Conservation (phyloP, 2,888 invertebrate species). For the Trilocha varians region DNA sequence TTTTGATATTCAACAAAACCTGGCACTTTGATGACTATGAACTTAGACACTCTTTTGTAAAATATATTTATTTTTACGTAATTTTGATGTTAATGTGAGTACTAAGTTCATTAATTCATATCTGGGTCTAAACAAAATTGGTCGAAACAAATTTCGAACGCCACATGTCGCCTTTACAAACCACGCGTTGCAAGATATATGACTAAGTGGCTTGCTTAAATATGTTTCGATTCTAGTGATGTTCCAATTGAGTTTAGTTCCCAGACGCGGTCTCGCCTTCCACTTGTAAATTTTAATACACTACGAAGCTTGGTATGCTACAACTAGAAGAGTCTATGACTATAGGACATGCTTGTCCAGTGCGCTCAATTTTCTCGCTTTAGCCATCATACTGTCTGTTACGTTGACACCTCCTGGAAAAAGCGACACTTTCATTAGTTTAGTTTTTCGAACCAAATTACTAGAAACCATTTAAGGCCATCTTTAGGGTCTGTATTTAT, state of each 20-base stretch:
- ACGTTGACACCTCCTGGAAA: constrained; percentile 55
- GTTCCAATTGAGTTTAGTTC: background rate
- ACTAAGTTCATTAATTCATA: no score
- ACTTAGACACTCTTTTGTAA: no score
- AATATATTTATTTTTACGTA: no score
- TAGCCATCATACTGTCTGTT: constrained; percentile 59
- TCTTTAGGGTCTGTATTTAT: no score
- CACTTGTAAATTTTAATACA: constrained; percentile 8
- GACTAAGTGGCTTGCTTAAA: background rate
- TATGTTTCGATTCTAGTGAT: background rate
- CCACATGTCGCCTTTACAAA: no score
- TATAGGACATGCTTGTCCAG: constrained; percentile 45
- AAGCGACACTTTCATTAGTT: no score
- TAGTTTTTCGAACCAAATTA: no score
- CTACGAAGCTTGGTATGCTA: constrained; percentile 26
- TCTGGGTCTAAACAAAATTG: no score
- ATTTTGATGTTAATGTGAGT: no score
- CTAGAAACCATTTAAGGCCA: no score
- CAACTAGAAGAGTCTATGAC: constrained; percentile 37
- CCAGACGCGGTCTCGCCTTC: background rate
- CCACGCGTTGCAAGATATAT: no score
- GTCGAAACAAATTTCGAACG: no score
- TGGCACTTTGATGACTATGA: constrained; percentile 22
- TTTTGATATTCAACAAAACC: constrained; percentile 24
- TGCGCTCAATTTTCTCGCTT: constrained; percentile 35